phyloP scores from a whole-genome alignment of 2,888 invertebrate species.

The Acrobasis repandana region DNA sequence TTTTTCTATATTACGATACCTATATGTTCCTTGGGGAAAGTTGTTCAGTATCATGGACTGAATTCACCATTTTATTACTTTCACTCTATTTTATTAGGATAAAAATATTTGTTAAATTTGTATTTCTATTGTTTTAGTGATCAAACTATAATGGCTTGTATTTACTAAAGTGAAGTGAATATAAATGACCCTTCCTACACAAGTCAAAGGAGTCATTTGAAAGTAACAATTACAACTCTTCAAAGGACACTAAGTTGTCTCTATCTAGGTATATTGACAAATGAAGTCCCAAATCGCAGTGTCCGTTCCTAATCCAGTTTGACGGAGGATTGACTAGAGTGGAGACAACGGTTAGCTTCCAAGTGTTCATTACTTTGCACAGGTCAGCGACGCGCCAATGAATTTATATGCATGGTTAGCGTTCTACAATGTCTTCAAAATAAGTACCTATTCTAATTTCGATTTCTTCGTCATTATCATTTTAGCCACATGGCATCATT shows the following conservation, averaged over 20 bases:
- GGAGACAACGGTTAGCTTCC: constrained; percentile 10
- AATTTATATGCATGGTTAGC: constrained; percentile 20
- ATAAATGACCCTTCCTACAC: no score
- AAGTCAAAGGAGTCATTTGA: no score
- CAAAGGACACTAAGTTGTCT: not conserved
- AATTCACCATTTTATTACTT: no score
- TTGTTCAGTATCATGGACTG: no score
- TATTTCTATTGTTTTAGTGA: no score
- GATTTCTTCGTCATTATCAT: not conserved
- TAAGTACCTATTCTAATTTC: not conserved
- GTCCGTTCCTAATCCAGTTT: constrained; percentile 18
- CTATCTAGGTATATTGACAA: not conserved
- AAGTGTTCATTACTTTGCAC: constrained; percentile 23
- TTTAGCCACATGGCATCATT: no score
- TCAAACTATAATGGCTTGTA: no score
- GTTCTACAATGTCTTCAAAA: constrained; percentile 4
- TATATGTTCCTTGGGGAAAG: no score
- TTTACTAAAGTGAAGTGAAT: no score
- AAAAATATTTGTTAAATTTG: no score
- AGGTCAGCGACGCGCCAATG: constrained; percentile 36
- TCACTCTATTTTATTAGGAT: no score
- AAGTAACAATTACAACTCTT: not conserved
- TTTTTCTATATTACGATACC: no score
- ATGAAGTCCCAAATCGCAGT: not conserved
- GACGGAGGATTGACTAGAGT: constrained; percentile 4